A percentile compares a stretch with the other conserved stretches of the same genome.
phyloP scores from a whole-genome alignment of 1,140 invertebrate genomes.

The Vanessa atalanta region DNA sequence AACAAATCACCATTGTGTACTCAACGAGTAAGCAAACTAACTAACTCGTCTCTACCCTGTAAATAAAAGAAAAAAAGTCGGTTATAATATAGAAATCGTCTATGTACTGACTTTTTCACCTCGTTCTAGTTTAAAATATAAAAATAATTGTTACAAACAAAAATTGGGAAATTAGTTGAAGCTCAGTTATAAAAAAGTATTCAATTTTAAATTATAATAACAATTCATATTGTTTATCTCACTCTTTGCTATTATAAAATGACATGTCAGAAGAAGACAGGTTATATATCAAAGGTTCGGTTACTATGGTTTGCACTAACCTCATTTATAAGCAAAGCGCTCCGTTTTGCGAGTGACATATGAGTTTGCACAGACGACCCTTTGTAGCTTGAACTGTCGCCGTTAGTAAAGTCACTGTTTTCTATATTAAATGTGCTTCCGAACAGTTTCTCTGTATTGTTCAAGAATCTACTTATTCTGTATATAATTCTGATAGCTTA shows the following conservation, averaged over 20 bases:
- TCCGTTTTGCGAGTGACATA: slow-evolving; percentile 9
- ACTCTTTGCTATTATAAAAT: neutral
- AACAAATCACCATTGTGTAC: no score
- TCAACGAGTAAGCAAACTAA: no score
- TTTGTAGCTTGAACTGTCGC: neutral
- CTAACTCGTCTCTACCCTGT: no score
- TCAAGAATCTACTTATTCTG: neutral
- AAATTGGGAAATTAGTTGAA: no score
- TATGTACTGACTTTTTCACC: no score
- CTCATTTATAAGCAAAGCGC: slow-evolving; percentile 7
- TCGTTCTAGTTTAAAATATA: no score
- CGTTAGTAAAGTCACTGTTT: neutral
- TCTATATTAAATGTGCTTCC: neutral
- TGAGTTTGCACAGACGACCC: slow-evolving; percentile 4
- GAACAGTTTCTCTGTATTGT: neutral
- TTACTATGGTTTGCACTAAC: neutral
- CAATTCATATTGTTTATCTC: neutral
- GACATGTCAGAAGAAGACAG: neutral
- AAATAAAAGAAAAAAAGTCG: no score
- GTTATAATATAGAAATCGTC: no score
- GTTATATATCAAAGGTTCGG: slow-evolving; percentile 6
- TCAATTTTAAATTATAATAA: no score
- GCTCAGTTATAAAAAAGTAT: no score
- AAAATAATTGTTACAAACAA: no score
- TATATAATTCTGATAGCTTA: no score